Base-by-base conservation (phyloP, 64 coral and sea anemone species). In the Pachyseris speciosa region DNA sequence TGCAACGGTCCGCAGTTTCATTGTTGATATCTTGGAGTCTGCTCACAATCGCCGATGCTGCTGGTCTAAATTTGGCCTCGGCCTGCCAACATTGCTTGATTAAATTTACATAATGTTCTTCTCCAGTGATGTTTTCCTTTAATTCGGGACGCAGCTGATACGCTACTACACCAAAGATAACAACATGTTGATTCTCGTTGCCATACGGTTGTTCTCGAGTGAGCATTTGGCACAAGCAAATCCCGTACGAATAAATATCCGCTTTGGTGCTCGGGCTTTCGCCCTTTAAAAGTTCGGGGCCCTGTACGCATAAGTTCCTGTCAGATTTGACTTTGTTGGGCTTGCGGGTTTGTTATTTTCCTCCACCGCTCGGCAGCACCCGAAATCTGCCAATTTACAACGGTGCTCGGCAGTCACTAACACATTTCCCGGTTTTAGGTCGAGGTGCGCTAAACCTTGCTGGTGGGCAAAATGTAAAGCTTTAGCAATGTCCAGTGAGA, bases 151-250 rank as follows among this genome's bases (percentile, higher is more conserved):
- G 76, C 66, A 93, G 87, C 61, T 99, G 89, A 80, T 99, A 89
- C 25, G 97, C 94, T 6, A 99, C 97, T 8, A 99, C 97, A 19
- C 94, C 80, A 42, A 99, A 99, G 16, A 99, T 99, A 20, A 99
- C 85, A 52, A 99, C 94, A 53, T 99, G 97, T 92, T 95, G 97
- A 84, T 99, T 99, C 55, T 99, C 93, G 27, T 95, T 93, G 17
- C 97, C 97, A 32, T 99, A 99, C 0, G 97, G 97, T 68, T 87
- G 87, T 30, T 99, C 94, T 84, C 94, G 81, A 26, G 83, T 90
- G 32, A 99, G 60, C 97, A 99, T 99, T 80, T 99, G 97, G 94
- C 97, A 99, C 20, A 95, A 79, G 47, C 97, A 99, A 10, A 99
- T 95, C 28, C 93, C 97, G 5, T 93, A 93, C n/a, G 97, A 99